Conservation (phyloP, 2,113 vertebrate genomes). For the Eulacestoma nigropectus region DNA sequence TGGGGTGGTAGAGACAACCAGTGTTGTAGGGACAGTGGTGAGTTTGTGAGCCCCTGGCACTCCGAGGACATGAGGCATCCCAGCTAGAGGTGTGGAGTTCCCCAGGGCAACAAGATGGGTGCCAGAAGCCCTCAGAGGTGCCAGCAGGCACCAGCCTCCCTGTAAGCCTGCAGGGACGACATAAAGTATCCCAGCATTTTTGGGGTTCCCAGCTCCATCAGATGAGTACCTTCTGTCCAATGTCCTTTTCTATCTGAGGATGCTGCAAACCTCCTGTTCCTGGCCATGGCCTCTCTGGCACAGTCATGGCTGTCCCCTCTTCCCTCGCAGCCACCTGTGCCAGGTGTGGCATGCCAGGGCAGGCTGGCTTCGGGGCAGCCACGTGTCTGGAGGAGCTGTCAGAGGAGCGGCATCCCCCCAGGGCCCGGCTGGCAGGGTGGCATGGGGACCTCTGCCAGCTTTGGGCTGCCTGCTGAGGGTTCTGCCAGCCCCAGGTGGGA, state of each 20-base stretch:
- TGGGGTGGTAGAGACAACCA: not conserved
- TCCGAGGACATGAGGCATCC: not conserved
- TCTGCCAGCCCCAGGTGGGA: not conserved
- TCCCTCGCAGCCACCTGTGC: not conserved
- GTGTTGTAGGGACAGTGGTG: not conserved
- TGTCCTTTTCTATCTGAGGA: not conserved
- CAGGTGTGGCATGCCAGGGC: not conserved
- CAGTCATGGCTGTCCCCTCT: not conserved
- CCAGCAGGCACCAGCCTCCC: not conserved
- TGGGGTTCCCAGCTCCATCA: not conserved
- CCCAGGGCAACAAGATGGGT: not conserved
- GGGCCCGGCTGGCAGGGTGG: not conserved
- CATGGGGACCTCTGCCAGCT: not conserved
- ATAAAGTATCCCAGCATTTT: not conserved
- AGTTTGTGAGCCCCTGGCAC: not conserved
- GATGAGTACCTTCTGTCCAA: not conserved
- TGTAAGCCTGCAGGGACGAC: not conserved
- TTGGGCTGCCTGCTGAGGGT: not conserved
- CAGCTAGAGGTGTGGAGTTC: not conserved
- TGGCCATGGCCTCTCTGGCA: fast-evolving
- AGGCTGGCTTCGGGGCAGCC: not conserved
- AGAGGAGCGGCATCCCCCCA: not conserved
- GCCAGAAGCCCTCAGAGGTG: not conserved
- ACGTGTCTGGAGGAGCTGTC: not conserved
- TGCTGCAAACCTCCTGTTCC: not conserved